Evolutionary conservation across 2,113 vertebrate species (phyloP), one percentile per base, ranked within the genome.

Genomic region (Chauna torquata): DNA sequence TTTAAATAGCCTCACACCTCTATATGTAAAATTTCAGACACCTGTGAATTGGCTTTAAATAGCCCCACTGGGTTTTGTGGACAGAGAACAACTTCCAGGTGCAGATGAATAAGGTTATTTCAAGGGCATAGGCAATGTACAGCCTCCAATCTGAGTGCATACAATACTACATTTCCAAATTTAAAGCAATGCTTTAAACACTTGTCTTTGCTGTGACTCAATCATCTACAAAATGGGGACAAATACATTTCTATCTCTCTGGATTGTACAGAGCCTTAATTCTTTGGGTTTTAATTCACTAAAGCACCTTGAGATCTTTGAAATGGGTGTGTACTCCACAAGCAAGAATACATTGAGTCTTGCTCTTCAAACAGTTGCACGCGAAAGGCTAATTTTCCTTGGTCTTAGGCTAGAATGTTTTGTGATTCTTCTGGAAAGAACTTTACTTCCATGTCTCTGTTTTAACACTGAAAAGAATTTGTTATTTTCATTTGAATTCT

Each of bases 1-100:
- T 96, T 97, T 90, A 95, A 96, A 97, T 96, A 96, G 84, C 44
- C 91, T 97, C 94, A 95, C 95, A 95, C 95, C 96, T 97, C 89
- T 92, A 7, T 50, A 97, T 82, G 96, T 94, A 97, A 94, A 95
- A 96, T 90, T 97, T 96, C 86, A 95, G 92, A 90, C 96, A 96
- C 95, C 94, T 95, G 96, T 88, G 95, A 97, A 96, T 76, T 91
- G 66, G 49, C 58, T 89, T 96, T 85, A 92, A 95, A 89, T 55
- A 85, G 91, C 49, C 81, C 92, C 91, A 94, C 45, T 80, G 95
- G 88, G 89, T 96, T 96, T 94, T 95, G 96, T 82, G 95, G 95
- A 65, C 62, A 78, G 74, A 89, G 94, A 97, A 96, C 92, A 93
- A 95, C 91, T 91, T 96, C 91, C 92, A 96, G 92, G 94, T 94